phyloP scores from a whole-genome alignment of 2,888 invertebrate genomes.

The Apocheima hispidaria region DNA sequence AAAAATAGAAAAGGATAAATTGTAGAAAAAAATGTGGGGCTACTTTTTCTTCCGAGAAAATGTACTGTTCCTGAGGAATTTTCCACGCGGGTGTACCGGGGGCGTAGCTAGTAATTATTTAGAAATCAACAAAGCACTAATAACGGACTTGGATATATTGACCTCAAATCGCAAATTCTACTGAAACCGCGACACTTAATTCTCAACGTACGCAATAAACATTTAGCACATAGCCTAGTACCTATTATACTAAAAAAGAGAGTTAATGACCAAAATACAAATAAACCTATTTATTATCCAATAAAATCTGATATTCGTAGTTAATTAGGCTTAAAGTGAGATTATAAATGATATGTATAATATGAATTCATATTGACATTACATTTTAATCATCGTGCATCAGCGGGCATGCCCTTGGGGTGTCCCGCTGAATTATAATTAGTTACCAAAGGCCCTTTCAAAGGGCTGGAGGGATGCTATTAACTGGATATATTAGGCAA shows the following conservation, averaged over 20 bases:
- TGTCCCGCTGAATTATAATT: slow-evolving; percentile 69
- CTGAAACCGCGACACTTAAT: slow-evolving; percentile 20
- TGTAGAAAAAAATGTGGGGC: too few relatives aligned
- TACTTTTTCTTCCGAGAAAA: too few relatives aligned
- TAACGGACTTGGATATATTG: slow-evolving; percentile 1
- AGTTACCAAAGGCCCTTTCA: slow-evolving; percentile 52
- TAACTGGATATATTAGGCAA: slow-evolving; percentile 65
- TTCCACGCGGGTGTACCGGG: not conserved
- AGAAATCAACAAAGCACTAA: not conserved
- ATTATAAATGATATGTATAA: slow-evolving; percentile 21
- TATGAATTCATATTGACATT: slow-evolving; percentile 57
- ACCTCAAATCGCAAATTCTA: slow-evolving; percentile 1
- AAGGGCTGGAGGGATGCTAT: slow-evolving; percentile 59
- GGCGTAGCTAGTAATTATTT: not conserved
- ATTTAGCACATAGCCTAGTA: slow-evolving; percentile 13
- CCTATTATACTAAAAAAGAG: slow-evolving; percentile 12
- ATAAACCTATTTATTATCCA: slow-evolving; percentile 14
- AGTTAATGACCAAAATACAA: slow-evolving; percentile 26
- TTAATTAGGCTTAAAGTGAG: not conserved
- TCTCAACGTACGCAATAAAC: slow-evolving; percentile 12
- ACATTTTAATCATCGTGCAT: slow-evolving; percentile 64
- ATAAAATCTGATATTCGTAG: slow-evolving; percentile 13
- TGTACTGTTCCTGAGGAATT: too few relatives aligned
- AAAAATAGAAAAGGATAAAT: too few relatives aligned
- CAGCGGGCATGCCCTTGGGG: slow-evolving; percentile 46